Conservation (phyloP, 2,797 vertebrate genomes). For the Poecile montanus region DNA sequence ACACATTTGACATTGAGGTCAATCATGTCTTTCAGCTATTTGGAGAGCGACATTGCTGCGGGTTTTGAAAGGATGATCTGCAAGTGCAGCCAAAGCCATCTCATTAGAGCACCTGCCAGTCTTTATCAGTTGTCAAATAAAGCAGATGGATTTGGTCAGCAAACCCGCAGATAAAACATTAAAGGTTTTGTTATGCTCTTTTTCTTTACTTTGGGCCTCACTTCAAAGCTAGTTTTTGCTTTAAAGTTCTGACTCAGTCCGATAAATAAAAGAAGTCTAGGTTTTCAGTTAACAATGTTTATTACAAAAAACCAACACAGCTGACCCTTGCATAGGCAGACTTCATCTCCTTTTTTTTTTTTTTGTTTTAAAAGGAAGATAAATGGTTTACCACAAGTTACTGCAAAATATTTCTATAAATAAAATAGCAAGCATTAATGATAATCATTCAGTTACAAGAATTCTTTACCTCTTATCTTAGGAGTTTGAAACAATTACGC, state of each 20-base stretch:
- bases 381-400: not conserved
- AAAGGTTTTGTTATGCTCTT: constrained; percentile 41
- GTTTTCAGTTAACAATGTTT: constrained; percentile 32
- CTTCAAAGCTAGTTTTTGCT: constrained; percentile 60
- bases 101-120: constrained; percentile 69
- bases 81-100: constrained; percentile 41
- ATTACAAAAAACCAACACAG: constrained; percentile 5
- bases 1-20: constrained; percentile 61
- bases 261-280: constrained; percentile 38
- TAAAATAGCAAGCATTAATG: not conserved
- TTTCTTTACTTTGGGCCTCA: constrained; percentile 24
- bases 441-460: not conserved
- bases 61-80: constrained; percentile 53
- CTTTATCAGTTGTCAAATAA: constrained; percentile 71
- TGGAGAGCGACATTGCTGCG: not conserved
- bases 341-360: not conserved
- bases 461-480: not conserved
- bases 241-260: constrained; percentile 47
- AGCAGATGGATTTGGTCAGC: constrained; percentile 60
- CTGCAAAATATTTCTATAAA: not conserved
- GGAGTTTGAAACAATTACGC: not conserved
- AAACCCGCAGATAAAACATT: constrained; percentile 64
- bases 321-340: not conserved
- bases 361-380: not conserved
- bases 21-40: constrained; percentile 59